Percentiles rank a stretch among this genome's conserved stretches.
Evolutionary conservation across 2,113 vertebrate genomes (phyloP).

Genomic region (Pipa parva): DNA sequence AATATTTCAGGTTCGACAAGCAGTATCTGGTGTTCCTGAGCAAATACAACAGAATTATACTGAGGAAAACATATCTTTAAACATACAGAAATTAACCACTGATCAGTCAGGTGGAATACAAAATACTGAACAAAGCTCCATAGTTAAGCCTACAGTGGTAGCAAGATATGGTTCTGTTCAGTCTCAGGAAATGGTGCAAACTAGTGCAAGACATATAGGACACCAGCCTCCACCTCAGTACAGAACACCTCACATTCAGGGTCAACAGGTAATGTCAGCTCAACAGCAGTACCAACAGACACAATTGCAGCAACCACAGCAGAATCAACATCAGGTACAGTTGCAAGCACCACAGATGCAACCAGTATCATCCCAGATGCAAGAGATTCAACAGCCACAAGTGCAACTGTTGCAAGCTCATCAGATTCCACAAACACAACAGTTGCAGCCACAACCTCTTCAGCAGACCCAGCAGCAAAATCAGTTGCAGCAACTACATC

Average conservation of each 20-base stretch:
- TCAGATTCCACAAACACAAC: neutral
- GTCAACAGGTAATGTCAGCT: constrained; percentile 14
- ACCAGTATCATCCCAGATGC: constrained; percentile 3
- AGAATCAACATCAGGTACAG: neutral
- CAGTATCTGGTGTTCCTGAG: neutral
- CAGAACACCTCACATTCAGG: constrained; percentile 19
- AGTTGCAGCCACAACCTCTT: neutral
- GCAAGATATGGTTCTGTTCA: constrained; percentile 5
- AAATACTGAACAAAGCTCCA: constrained; percentile 6
- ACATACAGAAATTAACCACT: constrained; percentile 3
- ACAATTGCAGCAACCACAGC: neutral
- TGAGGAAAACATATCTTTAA: constrained; percentile 12
- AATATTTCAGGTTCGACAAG: constrained; percentile 42
- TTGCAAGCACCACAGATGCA: constrained; percentile 9
- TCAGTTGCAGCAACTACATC: constrained; percentile 7
- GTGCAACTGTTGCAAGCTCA: neutral
- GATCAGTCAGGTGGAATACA: neutral
- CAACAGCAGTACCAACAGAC: neutral
- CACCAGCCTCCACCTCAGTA: constrained; percentile 32
- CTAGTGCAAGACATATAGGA: constrained; percentile 2
- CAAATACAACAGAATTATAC: constrained; percentile 8
- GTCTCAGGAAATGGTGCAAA: constrained; percentile 1
- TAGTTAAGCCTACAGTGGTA: constrained; percentile 22
- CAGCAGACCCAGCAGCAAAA: constrained; percentile 8
- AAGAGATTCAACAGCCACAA: neutral